Percentiles rank a stretch among this genome's conserved stretches.
phyloP scores from a whole-genome alignment of 2,797 vertebrate species.

The Allobates femoralis region DNA sequence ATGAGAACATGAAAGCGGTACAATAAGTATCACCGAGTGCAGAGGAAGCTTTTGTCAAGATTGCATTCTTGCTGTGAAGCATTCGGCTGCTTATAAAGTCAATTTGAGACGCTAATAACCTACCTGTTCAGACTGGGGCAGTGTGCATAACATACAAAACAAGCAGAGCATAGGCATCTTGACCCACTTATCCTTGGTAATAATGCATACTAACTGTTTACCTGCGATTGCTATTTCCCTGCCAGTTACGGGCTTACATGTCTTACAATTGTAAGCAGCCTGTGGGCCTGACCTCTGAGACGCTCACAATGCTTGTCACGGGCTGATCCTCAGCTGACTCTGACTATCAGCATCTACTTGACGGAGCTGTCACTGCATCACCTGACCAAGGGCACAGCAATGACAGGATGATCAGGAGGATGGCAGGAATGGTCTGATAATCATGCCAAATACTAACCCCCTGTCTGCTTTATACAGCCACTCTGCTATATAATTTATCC shows the following conservation, averaged over 20 bases:
- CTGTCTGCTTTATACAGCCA: background rate
- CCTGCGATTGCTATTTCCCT: background rate
- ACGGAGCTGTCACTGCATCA: conserved; percentile 52
- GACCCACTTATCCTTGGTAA: conserved; percentile 9
- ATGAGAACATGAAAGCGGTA: conserved; percentile 17
- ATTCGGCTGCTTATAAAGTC: conserved; percentile 12
- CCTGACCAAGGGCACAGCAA: conserved; percentile 8
- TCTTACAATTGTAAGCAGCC: background rate
- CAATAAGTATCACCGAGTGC: conserved; percentile 4
- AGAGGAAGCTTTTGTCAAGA: conserved; percentile 14
- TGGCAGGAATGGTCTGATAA: background rate
- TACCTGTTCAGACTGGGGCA: conserved; percentile 14
- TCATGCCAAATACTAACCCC: background rate
- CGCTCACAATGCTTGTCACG: background rate
- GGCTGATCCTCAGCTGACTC: conserved; percentile 43
- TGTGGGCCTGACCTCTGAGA: background rate
- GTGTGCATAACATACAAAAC: background rate
- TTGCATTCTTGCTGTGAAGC: conserved; percentile 22
- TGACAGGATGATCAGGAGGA: conserved; percentile 4
- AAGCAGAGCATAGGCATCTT: background rate
- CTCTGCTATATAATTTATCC: background rate
- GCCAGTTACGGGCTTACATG: background rate
- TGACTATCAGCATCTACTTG: conserved; percentile 38
- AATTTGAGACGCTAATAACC: conserved; percentile 20
- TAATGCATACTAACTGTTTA: background rate